Conservation (phyloP, 2,888 invertebrate genomes). For the Hyalella azteca region DNA sequence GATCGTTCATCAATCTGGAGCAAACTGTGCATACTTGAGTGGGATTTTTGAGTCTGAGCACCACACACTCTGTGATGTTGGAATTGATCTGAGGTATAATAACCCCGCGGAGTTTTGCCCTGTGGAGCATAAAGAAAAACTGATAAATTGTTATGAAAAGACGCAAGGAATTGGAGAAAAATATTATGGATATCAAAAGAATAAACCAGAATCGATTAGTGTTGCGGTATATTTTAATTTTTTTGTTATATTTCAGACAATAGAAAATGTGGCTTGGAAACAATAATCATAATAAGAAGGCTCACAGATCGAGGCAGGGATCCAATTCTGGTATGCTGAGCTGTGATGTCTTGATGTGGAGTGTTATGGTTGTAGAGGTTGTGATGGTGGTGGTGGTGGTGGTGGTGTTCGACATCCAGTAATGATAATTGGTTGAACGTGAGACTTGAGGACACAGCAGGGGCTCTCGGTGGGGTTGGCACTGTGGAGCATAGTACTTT, state of each 20-base stretch:
- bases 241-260: no score
- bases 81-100: not conserved
- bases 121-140: no score
- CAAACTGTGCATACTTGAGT: not conserved
- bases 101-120: not conserved
- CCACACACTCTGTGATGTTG: no score
- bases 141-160: not conserved
- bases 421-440: not conserved
- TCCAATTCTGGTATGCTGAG: not conserved
- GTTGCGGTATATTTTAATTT: no score
- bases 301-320: slow-evolving; percentile 19
- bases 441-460: not conserved
- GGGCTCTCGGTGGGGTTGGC: not conserved
- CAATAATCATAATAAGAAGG: no score
- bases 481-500: not conserved
- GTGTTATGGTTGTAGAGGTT: not conserved
- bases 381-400: not conserved
- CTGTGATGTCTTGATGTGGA: not conserved
- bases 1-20: not conserved
- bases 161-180: not conserved
- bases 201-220: not conserved
- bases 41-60: not conserved
- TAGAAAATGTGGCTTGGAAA: no score
- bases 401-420: slow-evolving; percentile 13
- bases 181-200: not conserved